Conservation (phyloP, 2,113 vertebrate genomes). For the Brachionichthys hirsutus region DNA sequence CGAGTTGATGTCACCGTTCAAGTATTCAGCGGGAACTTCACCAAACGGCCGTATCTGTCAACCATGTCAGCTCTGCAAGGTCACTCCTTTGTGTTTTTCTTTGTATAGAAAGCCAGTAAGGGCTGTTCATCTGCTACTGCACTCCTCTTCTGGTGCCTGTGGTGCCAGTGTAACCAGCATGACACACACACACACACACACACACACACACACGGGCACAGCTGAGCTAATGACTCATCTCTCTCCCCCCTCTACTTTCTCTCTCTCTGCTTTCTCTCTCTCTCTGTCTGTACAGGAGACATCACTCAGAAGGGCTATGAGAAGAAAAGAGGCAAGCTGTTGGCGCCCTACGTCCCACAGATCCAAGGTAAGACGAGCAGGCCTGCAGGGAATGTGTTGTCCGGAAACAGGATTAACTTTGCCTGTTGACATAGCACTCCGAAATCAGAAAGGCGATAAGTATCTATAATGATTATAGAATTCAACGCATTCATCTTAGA, state of each 20-base stretch:
- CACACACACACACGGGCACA: slow-evolving; percentile 18
- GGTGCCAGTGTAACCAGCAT: slow-evolving; percentile 63
- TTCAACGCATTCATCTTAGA: too few species aligned
- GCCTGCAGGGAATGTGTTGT: neutral
- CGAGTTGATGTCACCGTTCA: slow-evolving; percentile 30
- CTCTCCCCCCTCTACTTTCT: slow-evolving; percentile 38
- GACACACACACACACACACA: slow-evolving; percentile 19
- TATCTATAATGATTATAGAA: neutral
- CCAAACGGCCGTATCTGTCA: neutral
- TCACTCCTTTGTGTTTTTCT: slow-evolving; percentile 7
- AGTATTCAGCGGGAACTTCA: slow-evolving; percentile 38
- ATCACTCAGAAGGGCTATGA: slow-evolving; percentile 87
- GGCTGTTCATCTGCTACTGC: slow-evolving; percentile 33
- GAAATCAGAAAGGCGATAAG: neutral
- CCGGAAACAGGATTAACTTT: neutral
- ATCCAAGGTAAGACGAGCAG: slow-evolving; percentile 76
- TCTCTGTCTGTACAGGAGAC: slow-evolving; percentile 77
- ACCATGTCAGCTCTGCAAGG: neutral
- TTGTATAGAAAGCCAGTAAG: slow-evolving; percentile 11
- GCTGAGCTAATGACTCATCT: slow-evolving; percentile 74
- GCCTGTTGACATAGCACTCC: slow-evolving; percentile 17
- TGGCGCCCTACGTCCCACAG: slow-evolving; percentile 82
- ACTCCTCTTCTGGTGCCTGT: slow-evolving; percentile 44
- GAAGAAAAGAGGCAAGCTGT: slow-evolving; percentile 83
- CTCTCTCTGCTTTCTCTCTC: slow-evolving; percentile 45